Base-by-base conservation (phyloP, 2,888 invertebrate genomes). In the Dorcus parallelipipedus region DNA sequence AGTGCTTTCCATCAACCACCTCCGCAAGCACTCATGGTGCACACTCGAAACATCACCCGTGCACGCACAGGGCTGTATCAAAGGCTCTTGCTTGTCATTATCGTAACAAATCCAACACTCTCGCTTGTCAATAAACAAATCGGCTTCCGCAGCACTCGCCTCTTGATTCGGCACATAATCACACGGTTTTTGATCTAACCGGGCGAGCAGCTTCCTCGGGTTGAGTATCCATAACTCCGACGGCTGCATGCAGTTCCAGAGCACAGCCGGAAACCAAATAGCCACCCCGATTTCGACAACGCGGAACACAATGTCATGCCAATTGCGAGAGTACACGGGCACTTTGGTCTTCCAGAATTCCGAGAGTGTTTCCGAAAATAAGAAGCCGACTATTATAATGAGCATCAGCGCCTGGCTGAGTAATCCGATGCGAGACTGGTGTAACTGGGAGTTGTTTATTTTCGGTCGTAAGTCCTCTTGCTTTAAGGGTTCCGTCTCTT, bases 91-190 rank as follows among this genome's bases (percentile, higher is more conserved):
- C 56, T 91, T 86, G 39, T 93, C 86, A 63, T 81, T 82, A 78
- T 95, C 95, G 76, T 95, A 95, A 78, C 95, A 96, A 69, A 96
- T 95, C 94, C 95, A 96, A 76, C 95, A 95, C 76, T 95, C 95
- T 69, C 84, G 82, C 67, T 82, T 84, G 59, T 79, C 80, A 56
- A 85, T 74, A 60, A 85, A 84, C 14, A 53, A 17, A 67, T 82
- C 80, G 68, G 86, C 85, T 60, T 74, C 75, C 14, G 59, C 53
- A 50, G 52, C 23, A 2, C 54, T 33, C 9, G 47, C 33, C 23
- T 64, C 61, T 17, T 59, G 57, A 55, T 56, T 61, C 2, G 62
- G 47, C 5, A 58, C 5, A 41, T 55, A 58, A 40, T 60, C 51
- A 43, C 39, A 14, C 8, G 52, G 14, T 26, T 49, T 47, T 59